These are phyloP conservation scores for Melanophora roralis DNA, from an alignment of 2,888 invertebrate species.

Conservation along the genomic window DNA sequence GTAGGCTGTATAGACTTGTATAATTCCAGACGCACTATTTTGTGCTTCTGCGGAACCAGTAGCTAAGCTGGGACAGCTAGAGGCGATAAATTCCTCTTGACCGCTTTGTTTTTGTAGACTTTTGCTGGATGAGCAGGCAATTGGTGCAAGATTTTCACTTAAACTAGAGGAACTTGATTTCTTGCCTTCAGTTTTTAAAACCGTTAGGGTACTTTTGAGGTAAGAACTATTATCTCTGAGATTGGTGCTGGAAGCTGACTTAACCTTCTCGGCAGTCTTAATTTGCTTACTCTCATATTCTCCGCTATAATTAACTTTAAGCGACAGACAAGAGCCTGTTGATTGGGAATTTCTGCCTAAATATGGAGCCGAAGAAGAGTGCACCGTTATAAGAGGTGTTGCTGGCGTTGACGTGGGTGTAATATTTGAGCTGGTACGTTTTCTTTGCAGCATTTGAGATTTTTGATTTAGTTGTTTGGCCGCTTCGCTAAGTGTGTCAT, in stretches of 20 bases:
- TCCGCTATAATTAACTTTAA: slow-evolving; percentile 60
- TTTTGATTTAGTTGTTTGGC: slow-evolving; percentile 79
- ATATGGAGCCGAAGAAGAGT: slow-evolving; percentile 82
- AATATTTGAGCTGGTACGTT: slow-evolving; percentile 80
- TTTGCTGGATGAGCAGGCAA: slow-evolving; percentile 65
- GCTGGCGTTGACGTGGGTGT: slow-evolving; percentile 61
- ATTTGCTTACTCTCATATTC: slow-evolving; percentile 59
- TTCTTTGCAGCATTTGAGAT: slow-evolving; percentile 78
- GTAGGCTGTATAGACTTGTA: slow-evolving; percentile 96
- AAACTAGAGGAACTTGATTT: slow-evolving; percentile 55
- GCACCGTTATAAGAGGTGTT: slow-evolving; percentile 69
- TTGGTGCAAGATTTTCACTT: slow-evolving; percentile 61
- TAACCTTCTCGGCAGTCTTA: slow-evolving; percentile 55
- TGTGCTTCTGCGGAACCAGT: slow-evolving; percentile 60
- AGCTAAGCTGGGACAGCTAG: slow-evolving; percentile 68
- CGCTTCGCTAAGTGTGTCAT: slow-evolving; percentile 82
- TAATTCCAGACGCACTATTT: slow-evolving; percentile 71
- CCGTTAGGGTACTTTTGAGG: slow-evolving; percentile 78
- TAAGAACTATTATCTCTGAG: slow-evolving; percentile 75
- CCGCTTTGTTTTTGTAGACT: slow-evolving; percentile 71
- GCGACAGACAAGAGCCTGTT: slow-evolving; percentile 67
- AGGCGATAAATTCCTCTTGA: slow-evolving; percentile 71
- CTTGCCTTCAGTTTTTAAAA: slow-evolving; percentile 79
- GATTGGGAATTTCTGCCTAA: slow-evolving; percentile 79
- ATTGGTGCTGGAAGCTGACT: slow-evolving; percentile 78